A percentile compares a stretch with the other conserved stretches of the same genome.
Evolutionary conservation across 2,888 invertebrate species (phyloP).

Genomic region (Drosophila pseudotakahashii): DNA sequence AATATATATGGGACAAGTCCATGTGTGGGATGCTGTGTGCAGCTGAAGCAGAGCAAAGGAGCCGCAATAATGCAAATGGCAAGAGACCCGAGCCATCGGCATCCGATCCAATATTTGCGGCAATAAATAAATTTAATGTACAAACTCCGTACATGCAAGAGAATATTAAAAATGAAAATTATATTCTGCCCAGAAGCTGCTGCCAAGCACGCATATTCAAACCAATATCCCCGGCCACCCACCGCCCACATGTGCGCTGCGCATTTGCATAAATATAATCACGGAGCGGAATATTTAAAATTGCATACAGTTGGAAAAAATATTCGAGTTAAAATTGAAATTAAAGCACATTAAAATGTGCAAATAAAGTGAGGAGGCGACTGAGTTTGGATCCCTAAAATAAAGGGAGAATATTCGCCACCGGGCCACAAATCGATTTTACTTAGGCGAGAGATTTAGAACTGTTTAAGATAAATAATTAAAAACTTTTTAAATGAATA

Average conservation of each 20-base stretch:
- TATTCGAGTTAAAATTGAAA: constrained; percentile 67
- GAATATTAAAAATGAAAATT: constrained; percentile 82
- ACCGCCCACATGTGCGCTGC: constrained; percentile 44
- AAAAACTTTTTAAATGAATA: no score
- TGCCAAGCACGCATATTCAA: constrained; percentile 54
- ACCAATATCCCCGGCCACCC: constrained; percentile 29
- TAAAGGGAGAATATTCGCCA: no score
- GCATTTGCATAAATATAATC: constrained; percentile 81
- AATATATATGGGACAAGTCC: constrained; percentile 1
- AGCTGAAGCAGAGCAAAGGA: constrained; percentile 34
- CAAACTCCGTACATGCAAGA: constrained; percentile 74
- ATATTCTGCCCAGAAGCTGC: constrained; percentile 69
- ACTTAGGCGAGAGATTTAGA: no score
- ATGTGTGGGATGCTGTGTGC: constrained; percentile 23
- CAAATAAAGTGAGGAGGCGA: constrained; percentile 18
- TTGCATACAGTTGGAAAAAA: constrained; percentile 61
- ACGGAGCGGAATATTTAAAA: constrained; percentile 71
- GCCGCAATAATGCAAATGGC: constrained; percentile 67
- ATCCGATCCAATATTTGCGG: constrained; percentile 81
- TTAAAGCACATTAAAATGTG: constrained; percentile 51
- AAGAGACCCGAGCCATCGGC: constrained; percentile 56
- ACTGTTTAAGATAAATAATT: no score
- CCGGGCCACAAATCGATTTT: no score
- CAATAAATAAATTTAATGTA: constrained; percentile 82
- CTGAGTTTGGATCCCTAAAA: no score